Percentiles rank a stretch among this genome's conserved stretches.
These are phyloP conservation scores for Allenopithecus nigroviridis DNA, from an alignment of 2,797 vertebrate genomes.

Conservation along the genomic window DNA sequence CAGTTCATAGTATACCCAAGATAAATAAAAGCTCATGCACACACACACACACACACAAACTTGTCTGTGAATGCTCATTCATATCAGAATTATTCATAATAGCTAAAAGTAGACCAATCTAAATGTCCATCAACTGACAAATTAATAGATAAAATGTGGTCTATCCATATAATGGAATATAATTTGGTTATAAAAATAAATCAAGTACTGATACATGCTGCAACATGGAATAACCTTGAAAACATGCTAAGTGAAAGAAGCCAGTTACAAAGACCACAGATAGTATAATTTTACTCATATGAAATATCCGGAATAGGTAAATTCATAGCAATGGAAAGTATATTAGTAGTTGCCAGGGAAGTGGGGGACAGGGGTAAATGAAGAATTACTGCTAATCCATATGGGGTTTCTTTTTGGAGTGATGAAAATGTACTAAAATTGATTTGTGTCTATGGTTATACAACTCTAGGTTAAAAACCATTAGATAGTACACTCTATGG, in stretches of 20 bases:
- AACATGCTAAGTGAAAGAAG: background rate
- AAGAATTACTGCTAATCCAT: background rate
- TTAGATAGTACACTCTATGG: background rate
- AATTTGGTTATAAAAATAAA: conserved; percentile 35
- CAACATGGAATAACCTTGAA: background rate
- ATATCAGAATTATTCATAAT: background rate
- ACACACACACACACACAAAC: background rate
- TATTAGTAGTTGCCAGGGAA: background rate
- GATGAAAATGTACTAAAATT: conserved; percentile 5
- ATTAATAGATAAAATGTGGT: background rate
- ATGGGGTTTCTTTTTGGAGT: background rate
- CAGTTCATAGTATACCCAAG: background rate
- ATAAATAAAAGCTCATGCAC: background rate
- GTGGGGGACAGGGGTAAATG: background rate
- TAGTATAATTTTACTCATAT: background rate
- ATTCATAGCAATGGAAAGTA: background rate
- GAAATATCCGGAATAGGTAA: background rate
- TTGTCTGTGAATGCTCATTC: background rate
- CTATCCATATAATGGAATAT: background rate
- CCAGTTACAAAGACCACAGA: background rate
- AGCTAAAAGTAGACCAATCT: background rate
- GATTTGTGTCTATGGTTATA: background rate
- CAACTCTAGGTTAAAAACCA: background rate
- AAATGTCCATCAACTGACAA: background rate
- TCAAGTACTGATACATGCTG: background rate